Evolutionary conservation across 2,888 invertebrate genomes (phyloP).

Genomic region (Acleris cristana): DNA sequence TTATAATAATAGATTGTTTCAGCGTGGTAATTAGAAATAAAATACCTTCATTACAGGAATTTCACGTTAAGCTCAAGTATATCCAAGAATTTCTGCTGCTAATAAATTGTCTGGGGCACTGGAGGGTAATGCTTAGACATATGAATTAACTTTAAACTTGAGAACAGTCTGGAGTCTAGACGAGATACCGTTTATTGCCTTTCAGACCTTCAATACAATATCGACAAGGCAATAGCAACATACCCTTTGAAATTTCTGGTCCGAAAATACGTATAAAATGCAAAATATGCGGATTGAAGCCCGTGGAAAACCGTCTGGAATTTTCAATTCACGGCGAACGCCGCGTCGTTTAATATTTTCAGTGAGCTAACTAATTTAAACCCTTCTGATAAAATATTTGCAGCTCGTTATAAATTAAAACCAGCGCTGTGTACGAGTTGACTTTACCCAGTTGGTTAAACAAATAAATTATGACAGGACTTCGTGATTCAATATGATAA

Average conservation of each 20-base stretch:
- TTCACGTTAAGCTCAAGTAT: neutral
- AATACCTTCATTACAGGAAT: neutral
- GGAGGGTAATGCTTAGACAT: neutral
- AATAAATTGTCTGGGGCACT: conserved; percentile 8
- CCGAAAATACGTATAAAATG: neutral
- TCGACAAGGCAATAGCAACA: neutral
- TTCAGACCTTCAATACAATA: conserved; percentile 5
- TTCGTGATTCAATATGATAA: neutral
- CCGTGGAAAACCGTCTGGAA: conserved; percentile 13
- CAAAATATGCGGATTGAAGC: conserved; percentile 18
- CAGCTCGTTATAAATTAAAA: conserved; percentile 5
- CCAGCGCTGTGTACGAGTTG: conserved; percentile 5
- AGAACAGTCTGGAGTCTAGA: conserved; percentile 15
- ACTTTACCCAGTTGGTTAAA: neutral
- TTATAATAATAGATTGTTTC: neutral
- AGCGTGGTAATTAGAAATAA: conserved; percentile 1
- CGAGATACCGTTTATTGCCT: conserved; percentile 11
- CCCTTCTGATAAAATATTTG: conserved; percentile 19
- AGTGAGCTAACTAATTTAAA: conserved; percentile 21
- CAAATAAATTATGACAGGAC: neutral
- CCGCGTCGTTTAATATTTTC: conserved; percentile 6
- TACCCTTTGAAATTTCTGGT: neutral
- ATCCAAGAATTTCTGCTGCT: neutral
- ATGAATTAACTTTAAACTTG: too few relatives aligned
- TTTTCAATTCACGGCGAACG: conserved; percentile 12